Evolutionary conservation across 2,113 vertebrate genomes (phyloP), one percentile per base, ranked within the genome.

Genomic region (Epinephelus lanceolatus): DNA sequence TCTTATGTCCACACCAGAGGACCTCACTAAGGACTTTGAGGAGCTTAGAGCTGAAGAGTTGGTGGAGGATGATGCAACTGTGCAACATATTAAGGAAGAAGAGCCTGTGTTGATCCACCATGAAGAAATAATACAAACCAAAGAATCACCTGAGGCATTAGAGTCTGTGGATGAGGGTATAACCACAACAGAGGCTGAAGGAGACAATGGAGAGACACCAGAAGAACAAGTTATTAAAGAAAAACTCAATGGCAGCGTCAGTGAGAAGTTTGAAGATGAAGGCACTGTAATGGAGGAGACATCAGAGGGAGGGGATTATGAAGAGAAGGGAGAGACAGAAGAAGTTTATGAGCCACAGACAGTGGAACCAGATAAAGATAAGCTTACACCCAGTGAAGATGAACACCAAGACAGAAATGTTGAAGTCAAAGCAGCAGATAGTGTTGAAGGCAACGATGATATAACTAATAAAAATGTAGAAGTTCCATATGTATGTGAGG

Each of bases 11-110:
- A 97, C 98, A 85, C 97, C 98, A 63, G 98, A 99, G 68, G 98
- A 99, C 89, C 96, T 99, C 79, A 99, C 98, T 59, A 99, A 97
- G 86, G 97, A 99, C 85, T 99, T 99, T 93, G 98, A 99, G 81
- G 96, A 97, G 83, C 90, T 99, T 55, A 96, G 93, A 94, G 96
- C 96, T 45, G 97, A 99, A 88, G 96, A 97, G 82, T 87, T 95
- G 1, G 91, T 92, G 63, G 96, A 95, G 18, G 93, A 92, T 6
- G 94, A 95, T 66, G 96, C 95, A 55, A 93, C 88, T 40, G 94
- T 96, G 70, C 85, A 94, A 87, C 93, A 95, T 83, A 90, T 86
- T 49, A 88, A 88, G 9, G 85, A 95, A 62, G 92, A 93, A 23
- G 95, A 97, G 76, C 85, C 88, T 59, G 91, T 89, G 8, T 87